Conservation (phyloP, 1,140 invertebrate genomes). For the Cydia pomonella region DNA sequence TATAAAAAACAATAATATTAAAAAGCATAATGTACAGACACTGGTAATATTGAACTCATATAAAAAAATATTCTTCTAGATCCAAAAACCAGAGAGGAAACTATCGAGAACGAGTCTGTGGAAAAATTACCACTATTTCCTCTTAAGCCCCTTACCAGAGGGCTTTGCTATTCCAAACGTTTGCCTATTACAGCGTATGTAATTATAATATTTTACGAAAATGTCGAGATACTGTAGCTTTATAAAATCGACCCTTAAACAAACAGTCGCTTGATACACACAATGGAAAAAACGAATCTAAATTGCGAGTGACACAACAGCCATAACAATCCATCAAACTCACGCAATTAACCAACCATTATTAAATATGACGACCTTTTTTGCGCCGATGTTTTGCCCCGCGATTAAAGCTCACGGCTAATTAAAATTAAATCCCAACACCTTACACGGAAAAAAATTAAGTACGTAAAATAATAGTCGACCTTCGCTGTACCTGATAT, state of each 20-base stretch:
- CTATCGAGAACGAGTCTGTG: no score
- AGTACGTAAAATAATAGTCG: background rate
- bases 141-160: no score
- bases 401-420: conserved; percentile 2
- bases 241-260: background rate
- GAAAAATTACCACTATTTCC: no score
- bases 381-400: conserved; percentile 9
- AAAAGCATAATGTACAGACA: no score
- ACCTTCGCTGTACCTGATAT: conserved; percentile 21
- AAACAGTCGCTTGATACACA: background rate
- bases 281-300: background rate
- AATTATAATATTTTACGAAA: no score
- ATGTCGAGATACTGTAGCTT: no score
- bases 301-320: background rate
- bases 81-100: no score
- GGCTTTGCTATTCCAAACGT: no score
- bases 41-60: no score
- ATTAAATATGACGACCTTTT: conserved; percentile 11
- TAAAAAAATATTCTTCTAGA: no score
- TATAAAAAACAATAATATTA: no score
- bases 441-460: conserved; percentile 18
- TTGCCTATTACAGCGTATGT: no score
- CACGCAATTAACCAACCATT: background rate
- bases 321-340: background rate
- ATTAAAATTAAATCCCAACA: conserved; percentile 20